These are phyloP conservation scores for Cichladusa arquata DNA, from an alignment of 2,113 vertebrate species.

Conservation along the genomic window DNA sequence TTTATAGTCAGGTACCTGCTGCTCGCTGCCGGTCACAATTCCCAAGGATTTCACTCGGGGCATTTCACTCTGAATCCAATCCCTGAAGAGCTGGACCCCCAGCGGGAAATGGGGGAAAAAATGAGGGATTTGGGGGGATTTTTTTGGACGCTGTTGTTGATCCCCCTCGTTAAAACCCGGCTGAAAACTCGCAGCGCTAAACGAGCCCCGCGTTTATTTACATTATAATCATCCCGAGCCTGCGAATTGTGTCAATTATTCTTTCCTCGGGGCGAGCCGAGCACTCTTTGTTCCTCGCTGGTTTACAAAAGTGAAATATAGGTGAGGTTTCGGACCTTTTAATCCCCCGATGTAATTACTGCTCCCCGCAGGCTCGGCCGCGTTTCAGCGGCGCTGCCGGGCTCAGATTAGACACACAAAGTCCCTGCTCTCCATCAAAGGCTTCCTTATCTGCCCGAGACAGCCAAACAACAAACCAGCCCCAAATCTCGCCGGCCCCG, in stretches of 20 bases:
- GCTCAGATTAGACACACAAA: slow-evolving; percentile 75
- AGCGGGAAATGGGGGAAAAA: not conserved
- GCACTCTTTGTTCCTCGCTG: slow-evolving; percentile 42
- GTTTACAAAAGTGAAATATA: slow-evolving; percentile 59
- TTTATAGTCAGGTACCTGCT: accelerated
- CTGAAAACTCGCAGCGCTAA: not conserved
- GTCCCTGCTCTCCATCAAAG: slow-evolving; percentile 68
- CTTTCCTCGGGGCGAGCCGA: slow-evolving; percentile 35
- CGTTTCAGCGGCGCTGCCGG: slow-evolving; percentile 68
- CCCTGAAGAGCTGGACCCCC: not conserved
- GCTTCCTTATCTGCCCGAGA: slow-evolving; percentile 66
- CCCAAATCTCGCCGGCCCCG: slow-evolving; percentile 5
- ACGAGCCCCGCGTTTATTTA: slow-evolving; percentile 35
- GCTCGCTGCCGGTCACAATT: not conserved
- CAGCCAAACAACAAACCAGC: slow-evolving; percentile 75
- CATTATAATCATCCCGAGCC: slow-evolving; percentile 32
- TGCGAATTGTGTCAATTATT: slow-evolving; percentile 30
- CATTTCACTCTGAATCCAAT: too few species aligned
- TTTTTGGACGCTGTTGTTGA: not conserved
- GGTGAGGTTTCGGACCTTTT: slow-evolving; percentile 70
- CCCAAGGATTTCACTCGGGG: not conserved
- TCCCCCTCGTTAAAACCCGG: not conserved
- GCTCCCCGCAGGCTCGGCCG: slow-evolving; percentile 71
- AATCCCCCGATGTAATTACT: slow-evolving; percentile 79
- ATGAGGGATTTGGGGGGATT: not conserved